Conservation (phyloP, 2,113 vertebrate genomes). For the Isichthys henryi region DNA sequence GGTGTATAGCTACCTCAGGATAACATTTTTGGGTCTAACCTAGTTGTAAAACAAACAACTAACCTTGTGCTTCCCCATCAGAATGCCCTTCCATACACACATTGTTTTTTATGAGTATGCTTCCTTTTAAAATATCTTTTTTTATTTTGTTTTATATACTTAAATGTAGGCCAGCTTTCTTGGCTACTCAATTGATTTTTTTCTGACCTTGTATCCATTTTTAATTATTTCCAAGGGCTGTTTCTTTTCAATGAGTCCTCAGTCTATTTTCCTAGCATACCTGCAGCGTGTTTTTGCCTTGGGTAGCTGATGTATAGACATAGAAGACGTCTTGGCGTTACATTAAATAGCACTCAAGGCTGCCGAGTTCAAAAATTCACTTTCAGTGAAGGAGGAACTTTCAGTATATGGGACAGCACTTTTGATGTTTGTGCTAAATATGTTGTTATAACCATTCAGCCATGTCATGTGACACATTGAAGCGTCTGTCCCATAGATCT, state of each 20-base stretch:
- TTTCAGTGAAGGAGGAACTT: background rate
- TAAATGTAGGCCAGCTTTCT: background rate
- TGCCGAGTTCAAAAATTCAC: background rate
- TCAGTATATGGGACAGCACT: background rate
- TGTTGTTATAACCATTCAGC: background rate
- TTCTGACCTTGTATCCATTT: background rate
- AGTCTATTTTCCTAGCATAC: background rate
- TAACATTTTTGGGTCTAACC: background rate
- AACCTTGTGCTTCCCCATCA: background rate
- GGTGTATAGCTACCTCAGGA: background rate
- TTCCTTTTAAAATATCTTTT: background rate
- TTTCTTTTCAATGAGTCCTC: background rate
- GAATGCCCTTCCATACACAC: background rate
- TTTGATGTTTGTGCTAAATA: background rate
- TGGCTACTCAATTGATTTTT: background rate
- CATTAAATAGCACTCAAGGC: background rate
- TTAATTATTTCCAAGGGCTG: background rate
- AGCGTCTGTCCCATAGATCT: background rate
- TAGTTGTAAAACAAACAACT: background rate
- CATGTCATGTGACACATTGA: background rate
- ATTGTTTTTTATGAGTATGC: background rate
- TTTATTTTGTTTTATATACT: background rate
- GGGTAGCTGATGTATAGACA: background rate
- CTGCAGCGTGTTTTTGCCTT: background rate
- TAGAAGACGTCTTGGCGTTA: background rate